A percentile compares a stretch with the other conserved stretches of the same genome.
Conservation (phyloP, 1,140 invertebrate genomes). For the Formica selysi region DNA sequence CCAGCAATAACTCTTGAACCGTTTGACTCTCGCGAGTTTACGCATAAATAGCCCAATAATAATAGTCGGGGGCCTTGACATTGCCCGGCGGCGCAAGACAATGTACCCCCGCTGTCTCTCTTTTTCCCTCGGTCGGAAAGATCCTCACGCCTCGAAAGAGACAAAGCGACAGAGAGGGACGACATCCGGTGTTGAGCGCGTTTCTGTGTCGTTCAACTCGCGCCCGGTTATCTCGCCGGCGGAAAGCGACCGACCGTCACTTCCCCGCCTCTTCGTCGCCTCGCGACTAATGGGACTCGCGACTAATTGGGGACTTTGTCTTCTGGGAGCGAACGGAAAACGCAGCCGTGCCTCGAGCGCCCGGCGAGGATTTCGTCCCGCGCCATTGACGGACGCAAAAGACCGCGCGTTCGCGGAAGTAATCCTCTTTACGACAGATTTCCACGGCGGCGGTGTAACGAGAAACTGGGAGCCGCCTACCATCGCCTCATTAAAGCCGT, state of each 20-base stretch:
- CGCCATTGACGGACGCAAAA: slow-evolving; percentile 39
- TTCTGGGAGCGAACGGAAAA: slow-evolving; percentile 50
- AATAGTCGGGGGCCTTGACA: slow-evolving; percentile 63
- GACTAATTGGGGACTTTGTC: slow-evolving; percentile 65
- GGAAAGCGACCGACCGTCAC: slow-evolving; percentile 55
- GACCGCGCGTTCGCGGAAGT: slow-evolving; percentile 36
- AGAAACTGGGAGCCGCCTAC: background rate
- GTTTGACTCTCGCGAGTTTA: slow-evolving; percentile 37
- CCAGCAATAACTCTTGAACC: background rate
- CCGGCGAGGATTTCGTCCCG: slow-evolving; percentile 39
- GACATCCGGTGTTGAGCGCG: slow-evolving; percentile 65
- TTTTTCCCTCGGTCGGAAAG: slow-evolving; percentile 59
- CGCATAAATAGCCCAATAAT: slow-evolving; percentile 48
- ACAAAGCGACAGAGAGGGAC: slow-evolving; percentile 64
- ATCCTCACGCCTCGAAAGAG: slow-evolving; percentile 51
- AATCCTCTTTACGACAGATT: slow-evolving; percentile 30
- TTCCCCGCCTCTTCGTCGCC: background rate
- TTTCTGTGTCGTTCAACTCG: slow-evolving; percentile 71
- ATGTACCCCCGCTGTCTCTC: slow-evolving; percentile 59
- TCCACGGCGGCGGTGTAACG: slow-evolving; percentile 29
- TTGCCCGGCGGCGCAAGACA: slow-evolving; percentile 60
- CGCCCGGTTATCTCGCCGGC: slow-evolving; percentile 67
- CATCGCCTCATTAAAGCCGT: slow-evolving; percentile 15
- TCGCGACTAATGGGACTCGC: slow-evolving; percentile 53
- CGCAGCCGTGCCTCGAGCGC: slow-evolving; percentile 24